A percentile compares a stretch with the other conserved stretches of the same genome.
Conservation (phyloP, 2,797 vertebrate genomes). For the Lophius americanus region DNA sequence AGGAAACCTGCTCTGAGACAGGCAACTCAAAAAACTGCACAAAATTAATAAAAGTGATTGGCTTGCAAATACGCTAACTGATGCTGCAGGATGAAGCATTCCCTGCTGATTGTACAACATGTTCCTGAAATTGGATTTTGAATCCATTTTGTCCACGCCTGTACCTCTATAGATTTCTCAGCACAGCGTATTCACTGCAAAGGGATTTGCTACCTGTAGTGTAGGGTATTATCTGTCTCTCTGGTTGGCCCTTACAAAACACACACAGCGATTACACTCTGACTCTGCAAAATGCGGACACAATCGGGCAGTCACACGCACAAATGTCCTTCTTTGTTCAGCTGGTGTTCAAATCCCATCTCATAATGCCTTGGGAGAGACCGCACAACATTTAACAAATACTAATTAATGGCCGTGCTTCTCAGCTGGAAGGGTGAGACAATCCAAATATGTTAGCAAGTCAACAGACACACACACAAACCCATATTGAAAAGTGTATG, state of each 20-base stretch:
- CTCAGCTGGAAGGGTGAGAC: constrained; percentile 25
- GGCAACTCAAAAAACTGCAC: neutral
- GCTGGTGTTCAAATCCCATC: constrained; percentile 53
- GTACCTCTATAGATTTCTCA: constrained; percentile 44
- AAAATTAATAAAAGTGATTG: constrained; percentile 2
- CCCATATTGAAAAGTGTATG: too few relatives aligned
- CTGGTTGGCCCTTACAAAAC: constrained; percentile 36
- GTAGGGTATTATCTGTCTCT: constrained; percentile 17
- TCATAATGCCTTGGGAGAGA: constrained; percentile 46
- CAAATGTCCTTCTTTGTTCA: constrained; percentile 32
- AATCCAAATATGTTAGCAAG: neutral
- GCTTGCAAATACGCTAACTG: constrained; percentile 10
- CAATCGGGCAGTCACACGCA: neutral
- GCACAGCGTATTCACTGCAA: constrained; percentile 38
- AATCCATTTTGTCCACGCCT: constrained; percentile 60
- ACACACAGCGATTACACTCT: constrained; percentile 29
- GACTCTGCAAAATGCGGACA: constrained; percentile 22
- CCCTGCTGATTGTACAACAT: constrained; percentile 54
- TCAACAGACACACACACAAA: neutral
- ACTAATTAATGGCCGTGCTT: constrained; percentile 48
- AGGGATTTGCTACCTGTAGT: constrained; percentile 53
- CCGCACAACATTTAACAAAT: constrained; percentile 35
- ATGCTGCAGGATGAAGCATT: constrained; percentile 32
- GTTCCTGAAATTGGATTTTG: constrained; percentile 67
- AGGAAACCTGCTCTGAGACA: constrained; percentile 4